Conservation (phyloP, 2,113 vertebrate genomes). For the Arothron firmamentum region DNA sequence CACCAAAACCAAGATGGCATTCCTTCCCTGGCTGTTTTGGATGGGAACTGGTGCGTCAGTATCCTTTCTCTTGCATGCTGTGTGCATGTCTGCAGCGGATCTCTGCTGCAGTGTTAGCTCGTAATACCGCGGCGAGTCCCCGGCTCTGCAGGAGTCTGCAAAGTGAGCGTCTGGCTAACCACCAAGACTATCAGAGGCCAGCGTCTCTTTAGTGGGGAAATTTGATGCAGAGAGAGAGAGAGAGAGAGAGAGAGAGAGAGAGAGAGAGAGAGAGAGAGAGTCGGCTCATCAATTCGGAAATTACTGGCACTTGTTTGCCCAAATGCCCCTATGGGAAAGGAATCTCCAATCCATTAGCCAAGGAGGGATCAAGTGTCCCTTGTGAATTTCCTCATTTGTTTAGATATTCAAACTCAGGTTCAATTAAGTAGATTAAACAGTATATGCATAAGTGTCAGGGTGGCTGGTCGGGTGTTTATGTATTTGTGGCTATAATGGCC, state of each 20-base stretch:
- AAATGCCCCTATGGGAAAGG: conserved; percentile 67
- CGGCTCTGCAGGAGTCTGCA: conserved; percentile 58
- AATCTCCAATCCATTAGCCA: conserved; percentile 76
- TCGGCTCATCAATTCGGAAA: conserved; percentile 74
- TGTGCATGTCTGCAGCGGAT: conserved; percentile 7
- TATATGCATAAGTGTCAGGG: conserved; percentile 26
- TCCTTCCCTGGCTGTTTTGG: conserved; percentile 22
- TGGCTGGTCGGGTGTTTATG: conserved; percentile 27
- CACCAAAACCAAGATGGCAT: conserved; percentile 70
- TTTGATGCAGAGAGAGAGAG: conserved; percentile 66
- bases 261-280: conserved; percentile 32
- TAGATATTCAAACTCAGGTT: conserved; percentile 76
- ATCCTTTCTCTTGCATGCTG: background rate
- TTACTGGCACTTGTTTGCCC: conserved; percentile 74
- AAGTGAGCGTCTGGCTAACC: conserved; percentile 64
- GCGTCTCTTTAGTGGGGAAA: conserved; percentile 71
- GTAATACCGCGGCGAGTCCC: conserved; percentile 52
- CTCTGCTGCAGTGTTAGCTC: conserved; percentile 5
- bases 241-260: conserved; percentile 50
- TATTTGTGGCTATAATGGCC: conserved; percentile 18
- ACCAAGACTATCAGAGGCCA: conserved; percentile 72
- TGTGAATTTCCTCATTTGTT: conserved; percentile 77
- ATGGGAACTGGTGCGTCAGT: background rate
- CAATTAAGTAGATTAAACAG: conserved; percentile 75
- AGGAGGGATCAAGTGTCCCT: conserved; percentile 71